Evolutionary conservation across 2,113 vertebrate genomes (phyloP).

Genomic region (Solenodon paradoxus): DNA sequence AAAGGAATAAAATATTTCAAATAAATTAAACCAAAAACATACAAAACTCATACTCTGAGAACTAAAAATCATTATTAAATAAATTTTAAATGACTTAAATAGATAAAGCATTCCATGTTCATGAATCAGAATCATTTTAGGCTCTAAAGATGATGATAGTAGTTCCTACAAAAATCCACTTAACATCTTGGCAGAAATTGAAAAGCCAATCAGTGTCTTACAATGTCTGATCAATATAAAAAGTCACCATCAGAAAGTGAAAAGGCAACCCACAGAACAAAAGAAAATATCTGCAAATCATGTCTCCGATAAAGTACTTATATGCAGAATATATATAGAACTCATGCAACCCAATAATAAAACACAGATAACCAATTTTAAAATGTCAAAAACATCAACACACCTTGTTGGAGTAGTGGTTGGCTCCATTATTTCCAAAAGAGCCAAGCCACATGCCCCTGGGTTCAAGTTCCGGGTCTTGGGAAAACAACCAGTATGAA

Average conservation of each 20-base stretch:
- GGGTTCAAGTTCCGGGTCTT: too few species aligned
- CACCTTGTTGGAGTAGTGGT: too few species aligned
- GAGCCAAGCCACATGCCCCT: too few species aligned
- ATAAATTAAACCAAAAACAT: background rate
- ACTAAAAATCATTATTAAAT: background rate
- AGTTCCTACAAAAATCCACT: background rate
- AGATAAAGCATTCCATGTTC: background rate
- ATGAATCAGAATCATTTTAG: background rate
- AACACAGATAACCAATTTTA: background rate
- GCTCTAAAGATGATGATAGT: background rate
- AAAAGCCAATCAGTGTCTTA: too few species aligned
- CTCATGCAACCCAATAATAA: background rate
- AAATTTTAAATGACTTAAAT: background rate
- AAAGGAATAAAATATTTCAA: background rate
- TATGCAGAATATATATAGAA: background rate
- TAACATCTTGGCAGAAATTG: background rate
- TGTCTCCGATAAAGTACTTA: background rate
- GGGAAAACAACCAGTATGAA: too few species aligned
- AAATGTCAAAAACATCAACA: too few species aligned
- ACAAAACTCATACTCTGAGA: background rate
- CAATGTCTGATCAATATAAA: too few species aligned
- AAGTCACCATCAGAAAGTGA: background rate
- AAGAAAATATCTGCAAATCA: too few species aligned
- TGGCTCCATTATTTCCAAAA: too few species aligned
- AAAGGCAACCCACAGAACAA: too few species aligned